Percentiles rank a stretch among this genome's conserved stretches.
Conservation (phyloP, 2,888 invertebrate species). For the Leptinotarsa rubiginosa region DNA sequence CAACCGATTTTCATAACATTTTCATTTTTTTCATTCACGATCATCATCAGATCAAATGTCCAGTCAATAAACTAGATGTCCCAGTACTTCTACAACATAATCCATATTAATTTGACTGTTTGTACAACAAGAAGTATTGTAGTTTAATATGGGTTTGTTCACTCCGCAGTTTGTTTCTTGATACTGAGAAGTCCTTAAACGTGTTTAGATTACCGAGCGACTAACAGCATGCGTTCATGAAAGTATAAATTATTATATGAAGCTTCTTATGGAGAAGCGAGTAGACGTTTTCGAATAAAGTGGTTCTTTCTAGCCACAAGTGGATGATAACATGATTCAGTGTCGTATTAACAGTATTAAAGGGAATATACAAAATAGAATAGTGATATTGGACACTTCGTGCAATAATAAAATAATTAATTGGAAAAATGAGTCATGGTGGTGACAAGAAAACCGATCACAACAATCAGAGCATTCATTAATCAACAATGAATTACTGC, state of each 20-base stretch:
- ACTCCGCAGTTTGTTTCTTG: slow-evolving; percentile 4
- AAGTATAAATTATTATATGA: slow-evolving; percentile 25
- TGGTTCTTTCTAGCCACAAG: neutral
- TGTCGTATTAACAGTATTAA: too few species aligned
- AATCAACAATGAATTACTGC: too few species aligned
- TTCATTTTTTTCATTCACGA: too few species aligned
- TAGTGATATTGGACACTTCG: too few species aligned
- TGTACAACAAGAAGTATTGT: neutral
- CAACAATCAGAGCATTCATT: too few species aligned
- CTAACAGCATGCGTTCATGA: slow-evolving; percentile 17
- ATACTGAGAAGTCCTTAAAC: slow-evolving; percentile 5
- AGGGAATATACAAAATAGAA: too few species aligned
- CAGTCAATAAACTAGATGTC: too few species aligned
- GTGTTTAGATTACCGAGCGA: slow-evolving; percentile 22
- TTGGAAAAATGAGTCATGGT: too few species aligned
- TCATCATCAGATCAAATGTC: too few species aligned
- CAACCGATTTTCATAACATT: too few species aligned
- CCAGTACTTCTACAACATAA: neutral
- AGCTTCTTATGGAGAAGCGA: slow-evolving; percentile 20
- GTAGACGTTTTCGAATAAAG: slow-evolving; percentile 5
- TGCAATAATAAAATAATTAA: too few species aligned
- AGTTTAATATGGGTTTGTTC: neutral
- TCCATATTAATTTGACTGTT: neutral
- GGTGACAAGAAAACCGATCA: too few species aligned
- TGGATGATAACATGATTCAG: neutral